phyloP scores from a whole-genome alignment of 1,140 invertebrate species.

The Ceratosolen fusciceps region DNA sequence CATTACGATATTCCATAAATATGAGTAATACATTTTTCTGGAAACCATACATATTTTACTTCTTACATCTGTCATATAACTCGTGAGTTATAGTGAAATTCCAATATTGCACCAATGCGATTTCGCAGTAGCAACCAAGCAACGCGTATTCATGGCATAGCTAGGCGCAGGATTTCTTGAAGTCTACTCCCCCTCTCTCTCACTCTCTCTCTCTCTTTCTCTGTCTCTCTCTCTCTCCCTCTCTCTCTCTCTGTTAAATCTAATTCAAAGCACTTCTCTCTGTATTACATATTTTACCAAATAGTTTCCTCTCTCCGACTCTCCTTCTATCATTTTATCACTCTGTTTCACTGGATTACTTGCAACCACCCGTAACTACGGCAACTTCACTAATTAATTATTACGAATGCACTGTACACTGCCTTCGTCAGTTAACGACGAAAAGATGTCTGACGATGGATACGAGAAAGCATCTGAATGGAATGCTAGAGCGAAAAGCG shows the following conservation, averaged over 20 bases:
- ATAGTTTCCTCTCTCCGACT: not conserved
- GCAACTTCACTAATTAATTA: conserved; percentile 48
- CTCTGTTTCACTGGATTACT: not conserved
- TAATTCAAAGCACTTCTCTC: too few species aligned
- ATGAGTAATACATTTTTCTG: not conserved
- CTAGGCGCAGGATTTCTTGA: not conserved
- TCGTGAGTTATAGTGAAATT: conserved; percentile 1
- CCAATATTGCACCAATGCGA: not conserved
- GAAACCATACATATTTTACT: not conserved
- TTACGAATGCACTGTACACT: conserved; percentile 21
- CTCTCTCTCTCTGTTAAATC: not conserved
- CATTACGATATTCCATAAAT: not conserved
- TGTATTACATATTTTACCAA: too few species aligned
- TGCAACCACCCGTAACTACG: not conserved
- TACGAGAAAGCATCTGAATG: not conserved
- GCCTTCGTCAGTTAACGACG: not conserved
- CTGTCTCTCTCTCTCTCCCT: not conserved
- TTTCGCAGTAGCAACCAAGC: too few species aligned
- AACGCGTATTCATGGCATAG: too few species aligned
- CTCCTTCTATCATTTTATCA: not conserved
- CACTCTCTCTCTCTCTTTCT: not conserved
- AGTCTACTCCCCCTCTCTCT: not conserved
- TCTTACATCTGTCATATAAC: not conserved
- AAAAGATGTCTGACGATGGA: not conserved
- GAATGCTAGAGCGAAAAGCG: not conserved